Evolutionary conservation across 2,888 invertebrate species (phyloP), one percentile per base, ranked within the genome.

Genomic region (Danaus chrysippus): DNA sequence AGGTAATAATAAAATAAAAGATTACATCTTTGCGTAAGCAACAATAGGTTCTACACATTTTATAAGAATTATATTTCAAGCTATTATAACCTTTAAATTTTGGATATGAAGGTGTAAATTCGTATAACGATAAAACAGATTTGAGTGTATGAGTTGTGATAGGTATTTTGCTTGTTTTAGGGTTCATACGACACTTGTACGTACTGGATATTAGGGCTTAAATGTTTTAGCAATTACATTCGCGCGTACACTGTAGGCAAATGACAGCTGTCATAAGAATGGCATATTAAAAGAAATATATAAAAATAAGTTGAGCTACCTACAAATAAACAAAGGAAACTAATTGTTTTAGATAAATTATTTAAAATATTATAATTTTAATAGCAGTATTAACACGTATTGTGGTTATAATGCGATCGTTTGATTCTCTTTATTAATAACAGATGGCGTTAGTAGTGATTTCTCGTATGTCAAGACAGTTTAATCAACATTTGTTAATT

Each of bases 1-100:
- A 85, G 85, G 86, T 86, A 85, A 87, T 85, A 87, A 86, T 86
- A 86, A 86, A 87, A 86, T 86, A 85, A 84, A 84, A 87, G 87
- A 87, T 87, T 85, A 87, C 84, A 87, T 87, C 87, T 87, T 86
- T 79, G 83, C 84, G 83, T 86, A 86, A 86, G 83, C 86, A 85
- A 87, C 87, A 87, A 86, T 87, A 84, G 83, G 82, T 83, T 79
- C 79, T 77, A 82, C 82, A 83, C 83, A 85, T 83, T 84, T 82
- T 78, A 82, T 78, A 77, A 78, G 78, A 78, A 81, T 70, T 57
- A 49, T 34, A 1, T 19, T 58, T 42, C 73, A 71, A 42, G 34
- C 60, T 42, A 81, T 81, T 76, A 65, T 69, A 58, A 63, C 67
- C 66, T 74, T 71, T 82, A 71, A 49, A 0, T 0, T 0, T 3